Base-by-base conservation (phyloP, 2,888 invertebrate species). In the Orthosia gothica region DNA sequence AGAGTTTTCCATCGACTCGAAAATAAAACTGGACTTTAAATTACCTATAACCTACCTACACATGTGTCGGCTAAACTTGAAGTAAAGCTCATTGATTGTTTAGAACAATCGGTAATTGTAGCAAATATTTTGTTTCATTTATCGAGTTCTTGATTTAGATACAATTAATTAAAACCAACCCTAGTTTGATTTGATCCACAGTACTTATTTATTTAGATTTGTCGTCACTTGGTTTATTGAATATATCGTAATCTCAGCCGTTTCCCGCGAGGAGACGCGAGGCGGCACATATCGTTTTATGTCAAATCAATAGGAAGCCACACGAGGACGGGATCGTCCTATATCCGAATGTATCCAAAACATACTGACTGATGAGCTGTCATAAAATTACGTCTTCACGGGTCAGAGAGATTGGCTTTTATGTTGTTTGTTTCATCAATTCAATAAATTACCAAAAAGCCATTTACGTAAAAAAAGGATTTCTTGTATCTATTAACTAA, bases 291-390 rank as follows among this genome's bases (percentile, higher is more conserved):
- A 49, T 58, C 50, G 20, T 32, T 77, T 77, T 77, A 77, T 77
- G 47, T 57, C 32, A 26, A 76, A 71, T 76, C 77, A 71, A 77
- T 77, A 66, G 57, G n/a, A 47, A 67, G 57, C 66, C n/a, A 5
- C 57, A 20, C 13, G 50, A 49, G 18, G 16, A 9, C 7, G 20
- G 66, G 13, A 7, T 45, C 45, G 20, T 61, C 61, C 11, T 20
- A 20, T 20, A 20, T 45, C 45, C 61, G 40, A 9, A 40, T 40
- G 40, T 40, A 26, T 45, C n/a, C 23, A 16, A 26, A n/a, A 54
- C 47, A 40, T 20, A 54, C 69, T 18, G 40, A 47, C 49, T 49
- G 50, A 74, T 66, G 45, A 52, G 47, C 52, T 32, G 49, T 20
- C 55, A 26, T 63, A 63, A 47, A 49, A 7, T 63, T 13, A 18